Percentiles rank a stretch among this genome's conserved stretches.
Evolutionary conservation across 2,888 invertebrate species (phyloP).

Genomic region (Drosophila barbarae): DNA sequence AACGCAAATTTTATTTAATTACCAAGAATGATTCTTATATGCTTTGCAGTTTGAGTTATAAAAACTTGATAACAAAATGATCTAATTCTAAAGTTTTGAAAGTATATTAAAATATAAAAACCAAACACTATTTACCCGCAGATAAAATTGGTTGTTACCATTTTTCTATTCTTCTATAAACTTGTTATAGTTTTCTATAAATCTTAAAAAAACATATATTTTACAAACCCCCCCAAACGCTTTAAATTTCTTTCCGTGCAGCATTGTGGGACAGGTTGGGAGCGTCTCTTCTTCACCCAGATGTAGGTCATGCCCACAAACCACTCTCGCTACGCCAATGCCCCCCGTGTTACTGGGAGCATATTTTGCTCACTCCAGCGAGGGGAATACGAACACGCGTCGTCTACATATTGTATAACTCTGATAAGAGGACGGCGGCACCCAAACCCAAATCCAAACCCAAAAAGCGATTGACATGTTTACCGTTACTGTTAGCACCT

Average conservation of each 20-base stretch:
- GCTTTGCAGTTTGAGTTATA: no score
- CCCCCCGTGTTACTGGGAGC: constrained; percentile 5
- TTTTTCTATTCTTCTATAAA: neutral
- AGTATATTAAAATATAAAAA: neutral
- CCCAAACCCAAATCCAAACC: constrained; percentile 19
- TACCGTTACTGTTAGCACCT: constrained; percentile 68
- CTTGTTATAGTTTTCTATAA: neutral
- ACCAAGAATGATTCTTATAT: neutral
- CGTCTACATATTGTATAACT: constrained; percentile 55
- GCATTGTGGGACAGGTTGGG: constrained; percentile 30
- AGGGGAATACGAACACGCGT: constrained; percentile 20
- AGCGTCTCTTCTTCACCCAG: constrained; percentile 25
- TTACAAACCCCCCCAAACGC: neutral
- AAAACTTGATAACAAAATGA: no score
- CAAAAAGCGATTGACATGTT: constrained; percentile 51
- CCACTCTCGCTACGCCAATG: constrained; percentile 7
- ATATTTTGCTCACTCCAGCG: neutral
- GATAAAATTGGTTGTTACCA: neutral
- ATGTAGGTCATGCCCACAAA: constrained; percentile 51
- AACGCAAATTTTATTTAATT: neutral
- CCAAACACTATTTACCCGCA: neutral
- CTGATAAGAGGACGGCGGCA: constrained; percentile 53
- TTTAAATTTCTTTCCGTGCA: constrained; percentile 16
- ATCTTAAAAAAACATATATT: neutral
- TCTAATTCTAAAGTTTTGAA: neutral